phyloP scores from a whole-genome alignment of 2,113 vertebrate genomes.

The Python bivittatus region DNA sequence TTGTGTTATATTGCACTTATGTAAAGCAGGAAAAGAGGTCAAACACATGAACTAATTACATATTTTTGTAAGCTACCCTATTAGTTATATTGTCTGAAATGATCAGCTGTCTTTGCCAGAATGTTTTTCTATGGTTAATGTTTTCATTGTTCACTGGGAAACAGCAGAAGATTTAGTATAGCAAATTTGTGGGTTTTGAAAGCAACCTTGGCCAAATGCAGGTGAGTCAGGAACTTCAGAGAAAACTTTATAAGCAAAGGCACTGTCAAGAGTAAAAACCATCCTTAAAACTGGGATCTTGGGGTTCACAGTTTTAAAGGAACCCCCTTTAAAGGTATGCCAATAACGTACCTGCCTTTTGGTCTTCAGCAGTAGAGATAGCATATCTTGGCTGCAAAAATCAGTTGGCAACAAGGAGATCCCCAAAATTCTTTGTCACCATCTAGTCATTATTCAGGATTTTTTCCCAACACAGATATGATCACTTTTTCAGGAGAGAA shows the following conservation, averaged over 20 bases:
- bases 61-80: neutral
- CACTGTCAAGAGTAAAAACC: neutral
- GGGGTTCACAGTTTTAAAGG: neutral
- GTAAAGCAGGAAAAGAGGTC: neutral
- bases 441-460: neutral
- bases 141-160: conserved; percentile 1
- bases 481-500: neutral
- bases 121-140: neutral
- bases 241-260: neutral
- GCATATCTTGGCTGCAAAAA: neutral
- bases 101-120: neutral
- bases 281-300: neutral
- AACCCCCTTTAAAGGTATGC: neutral
- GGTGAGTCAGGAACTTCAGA: neutral
- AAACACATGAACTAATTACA: neutral
- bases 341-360: neutral
- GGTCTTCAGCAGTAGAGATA: neutral
- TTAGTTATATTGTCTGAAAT: neutral
- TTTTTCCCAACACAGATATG: neutral
- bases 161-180: neutral
- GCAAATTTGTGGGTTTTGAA: neutral
- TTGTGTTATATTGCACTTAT: neutral
- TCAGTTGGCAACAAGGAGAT: neutral
- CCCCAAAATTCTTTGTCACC: neutral
- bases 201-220: neutral